phyloP scores from a whole-genome alignment of 2,888 invertebrate species.

The Amiota minor region DNA sequence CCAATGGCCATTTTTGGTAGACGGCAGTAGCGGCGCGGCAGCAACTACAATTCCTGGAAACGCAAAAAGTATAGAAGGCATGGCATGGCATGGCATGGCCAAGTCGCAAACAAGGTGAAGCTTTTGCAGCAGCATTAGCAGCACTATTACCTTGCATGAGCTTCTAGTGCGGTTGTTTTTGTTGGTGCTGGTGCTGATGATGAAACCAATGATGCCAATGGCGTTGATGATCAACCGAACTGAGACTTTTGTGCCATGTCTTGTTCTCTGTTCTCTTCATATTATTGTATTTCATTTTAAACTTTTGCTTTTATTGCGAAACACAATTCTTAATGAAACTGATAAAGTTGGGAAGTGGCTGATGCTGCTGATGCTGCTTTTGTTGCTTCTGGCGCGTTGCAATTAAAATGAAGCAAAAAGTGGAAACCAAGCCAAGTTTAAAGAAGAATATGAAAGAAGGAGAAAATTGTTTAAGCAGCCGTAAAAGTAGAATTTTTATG shows the following conservation, averaged over 20 bases:
- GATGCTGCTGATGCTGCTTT: not conserved
- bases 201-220: not conserved
- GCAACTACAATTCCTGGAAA: slow-evolving; percentile 30
- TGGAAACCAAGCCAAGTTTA: not conserved
- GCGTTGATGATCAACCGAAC: slow-evolving; percentile 4
- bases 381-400: slow-evolving; percentile 9
- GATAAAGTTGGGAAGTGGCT: slow-evolving; percentile 38
- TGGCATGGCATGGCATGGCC: not conserved
- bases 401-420: slow-evolving; percentile 19
- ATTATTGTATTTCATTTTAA: slow-evolving; percentile 18
- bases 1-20: too few species aligned
- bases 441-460: slow-evolving; percentile 12
- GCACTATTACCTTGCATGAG: too few species aligned
- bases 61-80: slow-evolving; percentile 20
- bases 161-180: too few species aligned
- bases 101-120: not conserved
- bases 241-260: not conserved
- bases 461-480: slow-evolving; percentile 50
- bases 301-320: slow-evolving; percentile 37
- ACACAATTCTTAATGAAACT: slow-evolving; percentile 44
- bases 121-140: not conserved
- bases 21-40: not conserved
- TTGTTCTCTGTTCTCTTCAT: slow-evolving; percentile 8
- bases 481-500: slow-evolving; percentile 62
- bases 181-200: too few species aligned